These are phyloP conservation scores for Rachycentron canadum DNA, from an alignment of 2,797 vertebrate genomes.

Conservation along the genomic window DNA sequence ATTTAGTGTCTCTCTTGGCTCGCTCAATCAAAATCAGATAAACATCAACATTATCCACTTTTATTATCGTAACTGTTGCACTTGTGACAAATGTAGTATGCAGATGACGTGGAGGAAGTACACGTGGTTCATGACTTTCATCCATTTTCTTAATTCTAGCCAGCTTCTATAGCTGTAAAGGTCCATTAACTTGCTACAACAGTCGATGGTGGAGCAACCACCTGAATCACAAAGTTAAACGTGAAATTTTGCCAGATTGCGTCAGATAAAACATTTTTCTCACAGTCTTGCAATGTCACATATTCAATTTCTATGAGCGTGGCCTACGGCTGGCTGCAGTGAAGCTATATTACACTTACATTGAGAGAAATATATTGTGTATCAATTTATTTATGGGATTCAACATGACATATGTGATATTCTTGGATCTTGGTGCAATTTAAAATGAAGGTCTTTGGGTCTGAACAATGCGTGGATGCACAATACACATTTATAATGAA, in stretches of 20 bases:
- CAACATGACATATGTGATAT: slow-evolving; percentile 7
- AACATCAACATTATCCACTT: slow-evolving; percentile 27
- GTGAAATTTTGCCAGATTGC: neutral
- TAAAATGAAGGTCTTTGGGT: slow-evolving; percentile 13
- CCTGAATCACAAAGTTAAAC: slow-evolving; percentile 9
- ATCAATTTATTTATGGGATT: slow-evolving; percentile 30
- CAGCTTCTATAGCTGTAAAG: neutral
- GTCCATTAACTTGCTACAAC: neutral
- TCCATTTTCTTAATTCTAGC: neutral
- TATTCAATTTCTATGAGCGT: neutral
- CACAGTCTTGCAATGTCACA: neutral
- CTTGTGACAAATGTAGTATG: neutral
- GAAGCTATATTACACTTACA: neutral
- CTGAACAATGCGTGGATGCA: slow-evolving; percentile 1
- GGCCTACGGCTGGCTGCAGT: neutral
- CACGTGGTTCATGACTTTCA: slow-evolving; percentile 1
- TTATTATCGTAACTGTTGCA: neutral
- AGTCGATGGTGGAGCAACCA: neutral
- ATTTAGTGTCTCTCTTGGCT: slow-evolving; percentile 6
- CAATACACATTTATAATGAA: slow-evolving; percentile 4
- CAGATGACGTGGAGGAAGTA: neutral
- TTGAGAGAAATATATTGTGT: slow-evolving; percentile 5
- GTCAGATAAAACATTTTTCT: neutral
- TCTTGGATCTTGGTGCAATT: slow-evolving; percentile 24
- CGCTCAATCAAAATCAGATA: slow-evolving; percentile 9